Evolutionary conservation across 2,797 vertebrate species (phyloP), one percentile per base, ranked within the genome.

Genomic region (Manis crassicaudata): DNA sequence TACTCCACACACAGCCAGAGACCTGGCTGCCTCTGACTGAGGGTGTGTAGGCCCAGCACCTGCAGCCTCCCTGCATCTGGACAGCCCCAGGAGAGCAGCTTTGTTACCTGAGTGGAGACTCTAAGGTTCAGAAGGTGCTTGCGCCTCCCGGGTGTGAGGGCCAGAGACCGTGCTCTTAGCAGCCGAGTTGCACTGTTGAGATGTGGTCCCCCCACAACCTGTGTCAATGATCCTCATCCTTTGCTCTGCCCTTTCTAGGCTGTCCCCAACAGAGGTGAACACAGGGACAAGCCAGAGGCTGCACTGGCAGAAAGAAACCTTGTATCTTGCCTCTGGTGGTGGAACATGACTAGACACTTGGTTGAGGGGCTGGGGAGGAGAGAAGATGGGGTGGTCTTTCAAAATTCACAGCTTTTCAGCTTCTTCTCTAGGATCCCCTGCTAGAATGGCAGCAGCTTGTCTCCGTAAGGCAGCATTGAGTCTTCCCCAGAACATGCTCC

Each of bases 391-490:
- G 4, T 1, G n/a, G 23, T 21, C 67, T 75, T 68, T 58, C 32
- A 18, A 58, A 58, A 25, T n/a, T 27, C 88, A 50, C 12, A 2
- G 43, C 23, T 65, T 37, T 23, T 68, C n/a, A 21, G 46, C 5
- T 20, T 50, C 29, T 52, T 77, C 67, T 88, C 29, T 29, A 5
- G 6, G 40, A 63, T 37, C 8, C 35, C 20, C 46, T 7, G 4
- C 21, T 46, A 58, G 63, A 81, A 83, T 50, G 5, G 56, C 0
- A 3, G 18, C 29, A 52, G 8, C 65, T 68, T 25, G 11, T 76
- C 37, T 85, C 73, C 32, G 32, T 0, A 0, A 5, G 17, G 11
- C n/a, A 16, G 65, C 54, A 4, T n/a, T 4, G 0, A 32, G 32
- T 32, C 23, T 86, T 54, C n/a, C 75, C 84, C 63, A 6, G 35